phyloP scores from a whole-genome alignment of 1,140 invertebrate species.

The Lordiphosa stackelbergi region DNA sequence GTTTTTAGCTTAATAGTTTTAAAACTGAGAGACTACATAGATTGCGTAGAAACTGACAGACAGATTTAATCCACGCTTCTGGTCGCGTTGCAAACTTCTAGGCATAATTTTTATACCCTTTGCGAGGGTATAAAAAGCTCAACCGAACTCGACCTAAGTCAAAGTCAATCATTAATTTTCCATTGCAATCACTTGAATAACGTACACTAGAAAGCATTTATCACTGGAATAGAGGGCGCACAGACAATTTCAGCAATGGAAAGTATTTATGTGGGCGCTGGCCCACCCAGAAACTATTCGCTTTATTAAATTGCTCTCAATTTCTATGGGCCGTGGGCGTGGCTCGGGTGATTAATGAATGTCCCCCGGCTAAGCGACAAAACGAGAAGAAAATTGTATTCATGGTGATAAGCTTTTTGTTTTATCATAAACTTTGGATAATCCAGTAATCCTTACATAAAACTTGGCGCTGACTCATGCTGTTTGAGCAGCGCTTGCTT shows the following conservation, averaged over 20 bases:
- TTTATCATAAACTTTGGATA: constrained; percentile 23
- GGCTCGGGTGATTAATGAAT: constrained; percentile 57
- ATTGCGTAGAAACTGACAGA: too few species aligned
- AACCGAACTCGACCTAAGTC: not conserved
- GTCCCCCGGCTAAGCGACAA: not conserved
- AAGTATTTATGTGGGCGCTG: constrained; percentile 22
- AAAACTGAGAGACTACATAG: too few species aligned
- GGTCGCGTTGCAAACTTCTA: too few species aligned
- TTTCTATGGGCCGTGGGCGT: constrained; percentile 14
- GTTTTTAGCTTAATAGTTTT: too few species aligned
- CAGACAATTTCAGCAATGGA: constrained; percentile 57
- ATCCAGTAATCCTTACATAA: constrained; percentile 37
- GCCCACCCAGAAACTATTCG: too few species aligned
- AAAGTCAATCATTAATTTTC: constrained; percentile 43
- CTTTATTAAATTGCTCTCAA: constrained; percentile 39
- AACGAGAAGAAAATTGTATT: constrained; percentile 24
- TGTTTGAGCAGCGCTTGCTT: constrained; percentile 9
- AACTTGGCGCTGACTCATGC: constrained; percentile 23
- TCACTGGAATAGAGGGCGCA: constrained; percentile 35
- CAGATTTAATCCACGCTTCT: too few species aligned
- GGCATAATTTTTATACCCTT: too few species aligned
- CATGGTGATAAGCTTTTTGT: constrained; percentile 36
- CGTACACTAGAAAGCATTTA: constrained; percentile 48
- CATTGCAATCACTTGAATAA: constrained; percentile 48
- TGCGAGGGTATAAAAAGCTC: too few species aligned